These are phyloP conservation scores for Crenichthys baileyi DNA, from an alignment of 2,797 vertebrate species.

Conservation along the genomic window DNA sequence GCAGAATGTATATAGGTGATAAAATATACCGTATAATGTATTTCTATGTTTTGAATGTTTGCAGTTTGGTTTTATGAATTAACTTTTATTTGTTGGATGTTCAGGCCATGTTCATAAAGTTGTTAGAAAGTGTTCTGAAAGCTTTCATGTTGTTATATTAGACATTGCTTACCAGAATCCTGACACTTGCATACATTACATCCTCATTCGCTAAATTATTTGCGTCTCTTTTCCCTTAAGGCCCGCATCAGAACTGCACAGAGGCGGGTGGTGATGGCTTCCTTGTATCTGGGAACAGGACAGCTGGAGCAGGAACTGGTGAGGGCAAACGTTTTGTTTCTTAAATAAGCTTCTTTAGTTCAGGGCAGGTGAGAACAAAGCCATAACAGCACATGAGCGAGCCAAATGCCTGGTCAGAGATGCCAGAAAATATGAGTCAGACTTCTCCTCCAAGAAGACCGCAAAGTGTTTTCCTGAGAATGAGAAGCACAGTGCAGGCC, in stretches of 20 bases:
- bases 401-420: conserved; percentile 46
- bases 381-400: background rate
- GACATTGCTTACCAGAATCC: conserved; percentile 5
- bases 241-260: conserved; percentile 87
- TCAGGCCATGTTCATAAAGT: background rate
- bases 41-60: background rate
- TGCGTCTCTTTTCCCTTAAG: conserved; percentile 65
- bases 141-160: conserved; percentile 9
- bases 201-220: background rate
- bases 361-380: conserved; percentile 64
- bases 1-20: too few species aligned
- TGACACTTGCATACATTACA: background rate
- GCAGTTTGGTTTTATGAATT: background rate
- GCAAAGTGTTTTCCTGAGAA: conserved; percentile 43
- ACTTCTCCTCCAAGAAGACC: conserved; percentile 40
- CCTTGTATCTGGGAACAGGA: conserved; percentile 94
- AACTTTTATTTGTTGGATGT: background rate
- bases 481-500: conserved; percentile 39
- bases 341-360: conserved; percentile 9
- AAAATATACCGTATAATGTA: background rate
- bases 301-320: conserved; percentile 95
- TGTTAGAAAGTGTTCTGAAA: conserved; percentile 3
- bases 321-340: conserved; percentile 46
- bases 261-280: conserved; percentile 93
- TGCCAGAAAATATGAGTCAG: conserved; percentile 74